phyloP scores from a whole-genome alignment of 2,113 vertebrate species.

The Aptenodytes patagonicus region DNA sequence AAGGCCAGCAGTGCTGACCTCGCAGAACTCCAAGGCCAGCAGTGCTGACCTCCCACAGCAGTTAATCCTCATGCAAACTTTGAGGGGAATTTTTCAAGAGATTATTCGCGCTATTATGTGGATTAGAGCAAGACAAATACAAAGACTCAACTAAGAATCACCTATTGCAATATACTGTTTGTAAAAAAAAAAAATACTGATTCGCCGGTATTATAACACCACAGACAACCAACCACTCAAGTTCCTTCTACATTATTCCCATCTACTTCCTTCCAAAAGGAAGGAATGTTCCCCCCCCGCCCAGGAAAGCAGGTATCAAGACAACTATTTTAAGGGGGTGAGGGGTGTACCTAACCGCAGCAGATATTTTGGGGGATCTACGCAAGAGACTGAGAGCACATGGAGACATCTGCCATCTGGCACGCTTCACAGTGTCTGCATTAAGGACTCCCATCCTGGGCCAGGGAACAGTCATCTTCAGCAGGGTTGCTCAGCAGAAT shows the following conservation, averaged over 20 bases:
- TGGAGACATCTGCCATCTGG: background rate
- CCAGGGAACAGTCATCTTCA: background rate
- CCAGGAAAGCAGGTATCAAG: background rate
- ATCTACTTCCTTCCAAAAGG: background rate
- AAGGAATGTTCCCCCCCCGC: background rate
- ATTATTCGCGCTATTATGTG: fast-evolving
- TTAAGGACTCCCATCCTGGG: background rate
- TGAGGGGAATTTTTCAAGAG: background rate
- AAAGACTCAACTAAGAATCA: background rate
- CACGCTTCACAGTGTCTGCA: background rate
- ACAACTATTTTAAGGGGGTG: background rate
- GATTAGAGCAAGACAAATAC: background rate
- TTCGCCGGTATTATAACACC: background rate
- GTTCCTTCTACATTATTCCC: background rate
- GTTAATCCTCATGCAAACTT: background rate
- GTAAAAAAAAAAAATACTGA: background rate
- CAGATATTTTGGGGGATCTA: background rate
- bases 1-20: background rate
- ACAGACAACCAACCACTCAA: background rate
- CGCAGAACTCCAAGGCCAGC: background rate
- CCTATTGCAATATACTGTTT: background rate
- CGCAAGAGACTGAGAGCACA: background rate
- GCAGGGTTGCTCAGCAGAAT: slow-evolving; percentile 34
- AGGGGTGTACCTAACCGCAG: background rate
- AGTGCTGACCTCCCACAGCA: background rate